These are phyloP conservation scores for Athetis lepigone DNA, from an alignment of 2,888 invertebrate species.

Conservation along the genomic window DNA sequence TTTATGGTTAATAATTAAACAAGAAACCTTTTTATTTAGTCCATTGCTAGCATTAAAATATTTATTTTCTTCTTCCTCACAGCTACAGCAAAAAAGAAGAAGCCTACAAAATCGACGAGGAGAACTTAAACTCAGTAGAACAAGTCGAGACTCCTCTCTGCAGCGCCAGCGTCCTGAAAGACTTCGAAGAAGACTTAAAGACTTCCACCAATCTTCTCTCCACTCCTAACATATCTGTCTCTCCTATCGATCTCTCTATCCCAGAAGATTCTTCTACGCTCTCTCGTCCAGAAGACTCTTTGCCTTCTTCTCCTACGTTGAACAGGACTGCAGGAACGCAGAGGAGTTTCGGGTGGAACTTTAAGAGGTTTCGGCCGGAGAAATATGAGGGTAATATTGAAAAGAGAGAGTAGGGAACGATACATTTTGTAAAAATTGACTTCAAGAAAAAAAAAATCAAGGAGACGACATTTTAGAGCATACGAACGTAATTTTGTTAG, in stretches of 20 bases:
- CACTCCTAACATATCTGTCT: slow-evolving; percentile 71
- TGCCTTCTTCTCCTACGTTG: slow-evolving; percentile 76
- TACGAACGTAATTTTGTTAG: too few relatives aligned
- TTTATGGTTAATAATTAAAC: too few relatives aligned
- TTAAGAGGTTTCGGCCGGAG: slow-evolving; percentile 76
- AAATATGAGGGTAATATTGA: slow-evolving; percentile 61
- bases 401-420: slow-evolving; percentile 35
- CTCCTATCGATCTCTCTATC: slow-evolving; percentile 74
- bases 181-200: slow-evolving; percentile 81
- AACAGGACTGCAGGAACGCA: slow-evolving; percentile 75
- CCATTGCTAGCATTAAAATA: too few relatives aligned
- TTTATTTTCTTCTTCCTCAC: slow-evolving; percentile 41
- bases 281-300: slow-evolving; percentile 70
- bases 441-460: too few relatives aligned
- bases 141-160: slow-evolving; percentile 94
- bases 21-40: too few relatives aligned
- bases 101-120: slow-evolving; percentile 91
- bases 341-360: slow-evolving; percentile 84
- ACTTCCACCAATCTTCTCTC: slow-evolving; percentile 73
- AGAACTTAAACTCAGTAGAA: slow-evolving; percentile 92
- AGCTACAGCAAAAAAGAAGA: slow-evolving; percentile 91
- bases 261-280: slow-evolving; percentile 73
- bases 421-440: background rate
- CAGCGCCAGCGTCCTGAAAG: slow-evolving; percentile 93
- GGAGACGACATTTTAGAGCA: too few relatives aligned